Base-by-base conservation (phyloP, 2,113 vertebrate genomes). In the Sminthopsis crassicaudata region DNA sequence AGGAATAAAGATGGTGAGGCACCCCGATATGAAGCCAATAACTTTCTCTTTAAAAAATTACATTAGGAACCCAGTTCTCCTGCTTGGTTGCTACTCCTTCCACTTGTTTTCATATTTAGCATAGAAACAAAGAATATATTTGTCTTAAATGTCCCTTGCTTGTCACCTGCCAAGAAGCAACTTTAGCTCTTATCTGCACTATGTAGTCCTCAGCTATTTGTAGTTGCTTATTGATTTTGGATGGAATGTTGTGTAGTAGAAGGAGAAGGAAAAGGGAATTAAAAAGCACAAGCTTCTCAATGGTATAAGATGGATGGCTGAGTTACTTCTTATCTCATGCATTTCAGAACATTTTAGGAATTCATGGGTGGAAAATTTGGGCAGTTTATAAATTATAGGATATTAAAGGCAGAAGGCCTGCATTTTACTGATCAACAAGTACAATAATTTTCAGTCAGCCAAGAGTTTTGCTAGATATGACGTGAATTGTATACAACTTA, bases 191-290 rank as follows among this genome's bases (percentile, higher is more conserved):
- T 67, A 1, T 91, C 52, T 95, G 46, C 48, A 8, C 42, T 93
- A 46, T 26, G 50, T 94, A 57, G 53, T 2, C 36, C 67, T 96
- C 23, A 92, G n/a, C 88, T 91, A 14, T 91, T 95, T 55, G 3
- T 94, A 91, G 10, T 97, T 50, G 54, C 57, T 46, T 57, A 30
- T 24, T 95, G 92, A 93, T 96, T 90, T n/a, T 96, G 90, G 89
- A 3, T 89, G 92, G 92, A 53, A 90, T 60, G 93, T 53, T 27
- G 48, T n/a, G 48, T 8, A 52, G 48, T 9, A 52, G 54, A 76
- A 53, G 46, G 50, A 46, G 54, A 11, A 52, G 52, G 46, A 19
- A 97, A 94, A 46, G 67, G 92, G 60, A 57, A 95, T 10, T 51
- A 51, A 93, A 91, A 84, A 36, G 3, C 36, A 42, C n/a, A 50